phyloP scores from a whole-genome alignment of 1,140 invertebrate species.

The Trachelipus rathkii region DNA sequence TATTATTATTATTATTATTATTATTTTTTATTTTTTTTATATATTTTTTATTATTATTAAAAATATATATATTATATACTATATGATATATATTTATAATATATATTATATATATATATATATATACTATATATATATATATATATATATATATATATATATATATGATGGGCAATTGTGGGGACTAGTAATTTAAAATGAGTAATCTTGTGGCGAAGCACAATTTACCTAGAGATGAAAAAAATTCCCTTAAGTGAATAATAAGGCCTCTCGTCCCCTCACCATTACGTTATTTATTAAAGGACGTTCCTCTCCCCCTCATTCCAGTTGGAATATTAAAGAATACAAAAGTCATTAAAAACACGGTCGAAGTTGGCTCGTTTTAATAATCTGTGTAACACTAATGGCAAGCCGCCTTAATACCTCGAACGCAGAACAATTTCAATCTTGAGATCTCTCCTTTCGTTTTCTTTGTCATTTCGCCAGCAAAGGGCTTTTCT shows the following conservation, averaged over 20 bases:
- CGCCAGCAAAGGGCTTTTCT: background rate
- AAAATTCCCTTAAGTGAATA: conserved; percentile 5
- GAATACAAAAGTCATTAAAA: conserved; percentile 13
- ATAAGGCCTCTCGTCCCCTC: conserved; percentile 7
- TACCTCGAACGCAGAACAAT: conserved; percentile 3
- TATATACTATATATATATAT: background rate
- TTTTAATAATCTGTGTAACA: conserved; percentile 13
- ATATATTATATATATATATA: conserved; percentile 2
- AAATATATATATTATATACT: conserved; percentile 10
- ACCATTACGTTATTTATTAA: conserved; percentile 9
- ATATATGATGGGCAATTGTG: background rate
- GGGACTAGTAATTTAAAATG: background rate
- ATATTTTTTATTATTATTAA: too few species aligned
- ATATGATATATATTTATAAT: conserved; percentile 4
- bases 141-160: background rate
- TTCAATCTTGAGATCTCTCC: background rate
- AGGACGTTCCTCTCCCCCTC: background rate
- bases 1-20: too few species aligned
- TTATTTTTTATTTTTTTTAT: too few species aligned
- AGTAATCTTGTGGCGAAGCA: background rate
- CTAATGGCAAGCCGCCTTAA: background rate
- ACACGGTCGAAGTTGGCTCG: background rate
- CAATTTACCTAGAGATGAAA: conserved; percentile 9
- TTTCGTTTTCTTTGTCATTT: conserved; percentile 1
- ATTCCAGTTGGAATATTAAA: conserved; percentile 11